Evolutionary conservation across 1,140 invertebrate genomes (phyloP).

Genomic region (Drosophila bocki): DNA sequence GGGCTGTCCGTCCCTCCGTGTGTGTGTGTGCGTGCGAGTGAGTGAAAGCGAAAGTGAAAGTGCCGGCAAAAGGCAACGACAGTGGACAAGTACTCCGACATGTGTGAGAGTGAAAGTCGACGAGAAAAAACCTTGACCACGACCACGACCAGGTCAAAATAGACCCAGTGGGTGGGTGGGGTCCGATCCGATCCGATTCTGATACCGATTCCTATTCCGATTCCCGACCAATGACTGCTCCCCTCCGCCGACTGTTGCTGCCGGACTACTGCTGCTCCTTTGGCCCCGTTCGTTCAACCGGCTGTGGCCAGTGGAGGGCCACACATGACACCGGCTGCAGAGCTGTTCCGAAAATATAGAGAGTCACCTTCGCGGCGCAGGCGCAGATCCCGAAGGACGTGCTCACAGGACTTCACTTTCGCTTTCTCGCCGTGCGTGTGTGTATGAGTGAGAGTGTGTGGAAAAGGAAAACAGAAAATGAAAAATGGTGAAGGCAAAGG

Average conservation of each 20-base stretch:
- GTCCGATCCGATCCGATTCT: conserved; percentile 30
- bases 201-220: conserved; percentile 26
- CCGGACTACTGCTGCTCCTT: conserved; percentile 46
- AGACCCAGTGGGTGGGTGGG: conserved; percentile 16
- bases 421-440: conserved; percentile 53
- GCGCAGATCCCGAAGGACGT: conserved; percentile 24
- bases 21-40: conserved; percentile 55
- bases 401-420: conserved; percentile 61
- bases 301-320: conserved; percentile 24
- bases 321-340: conserved; percentile 34
- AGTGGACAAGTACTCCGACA: conserved; percentile 62
- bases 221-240: conserved; percentile 51
- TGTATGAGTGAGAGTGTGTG: conserved; percentile 17
- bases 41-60: conserved; percentile 70
- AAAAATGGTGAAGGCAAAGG: conserved; percentile 30
- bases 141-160: conserved; percentile 45
- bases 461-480: conserved; percentile 9
- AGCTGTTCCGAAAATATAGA: conserved; percentile 20
- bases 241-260: conserved; percentile 55
- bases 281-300: conserved; percentile 78
- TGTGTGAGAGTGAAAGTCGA: conserved; percentile 84
- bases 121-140: conserved; percentile 84
- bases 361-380: conserved; percentile 43
- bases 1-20: background rate
- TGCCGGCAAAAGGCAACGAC: conserved; percentile 72